Evolutionary conservation across 2,113 vertebrate genomes (phyloP), one percentile per base, ranked within the genome.

Genomic region (Ciconia maguari): DNA sequence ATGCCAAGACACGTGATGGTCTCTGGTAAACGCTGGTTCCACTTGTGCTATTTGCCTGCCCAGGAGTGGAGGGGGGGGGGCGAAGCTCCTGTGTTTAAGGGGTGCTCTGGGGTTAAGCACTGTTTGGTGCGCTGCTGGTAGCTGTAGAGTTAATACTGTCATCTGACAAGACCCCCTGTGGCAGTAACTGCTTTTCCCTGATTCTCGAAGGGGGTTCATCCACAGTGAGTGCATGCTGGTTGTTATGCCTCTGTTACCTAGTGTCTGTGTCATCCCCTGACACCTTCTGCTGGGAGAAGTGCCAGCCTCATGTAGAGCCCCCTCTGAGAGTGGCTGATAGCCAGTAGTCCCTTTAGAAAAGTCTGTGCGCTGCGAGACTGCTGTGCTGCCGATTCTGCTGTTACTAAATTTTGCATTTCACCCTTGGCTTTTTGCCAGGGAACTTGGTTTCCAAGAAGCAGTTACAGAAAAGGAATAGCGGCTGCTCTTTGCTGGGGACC

Each of bases 401-500:
- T 86, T 90, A 14, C 55, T 94, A 80, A 88, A 95, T 93, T 83
- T 90, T 96, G 62, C 44, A 32, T 81, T 97, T 93, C 93, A 83
- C 64, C 84, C 70, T 19, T 93, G 84, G 81, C 54, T 79, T 83
- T 85, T 83, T 70, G 42, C 94, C 87, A 69, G 42, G 79, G 32
- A 90, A 18, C n/a, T 38, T 74, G 36, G 36, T 85, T 95, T 94
- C 82, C 71, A 91, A 36, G 55, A 89, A 86, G 87, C 62, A 52
- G 71, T 82, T 64, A 48, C 6, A 87, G 71, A 34, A 87, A 60
- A 79, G 81, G 75, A 83, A 6, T 62, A 60, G 68, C 61, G 69
- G 71, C 82, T 90, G 42, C 46, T 46, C 29, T 71, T 95, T 51
- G 15, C 76, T 64, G 4, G 66, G 38, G 41, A 41, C 38, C 41